A percentile compares a stretch with the other conserved stretches of the same genome.
Conservation (phyloP, 2,113 vertebrate species). For the Pimephales promelas region DNA sequence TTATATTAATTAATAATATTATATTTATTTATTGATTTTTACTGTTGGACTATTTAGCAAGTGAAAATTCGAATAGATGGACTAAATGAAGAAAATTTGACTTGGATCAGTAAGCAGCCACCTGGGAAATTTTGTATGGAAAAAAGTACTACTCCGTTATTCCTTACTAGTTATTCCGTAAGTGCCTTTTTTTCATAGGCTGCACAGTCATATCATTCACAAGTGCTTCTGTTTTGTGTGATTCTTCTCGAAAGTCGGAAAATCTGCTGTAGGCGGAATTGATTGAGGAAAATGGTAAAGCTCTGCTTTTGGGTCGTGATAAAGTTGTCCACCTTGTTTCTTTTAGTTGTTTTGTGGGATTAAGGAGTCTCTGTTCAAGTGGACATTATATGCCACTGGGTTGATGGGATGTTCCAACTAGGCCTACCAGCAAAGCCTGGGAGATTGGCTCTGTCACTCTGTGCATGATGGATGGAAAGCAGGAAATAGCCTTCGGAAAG, state of each 20-base stretch:
- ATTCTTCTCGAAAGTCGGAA: not conserved
- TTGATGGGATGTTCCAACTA: slow-evolving; percentile 27
- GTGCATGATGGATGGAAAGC: slow-evolving; percentile 50
- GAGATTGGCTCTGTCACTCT: slow-evolving; percentile 53
- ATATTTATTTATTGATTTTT: not conserved
- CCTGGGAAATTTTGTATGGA: not conserved
- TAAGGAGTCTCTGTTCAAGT: slow-evolving; percentile 23
- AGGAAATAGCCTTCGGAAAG: slow-evolving; percentile 49
- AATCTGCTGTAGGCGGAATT: not conserved
- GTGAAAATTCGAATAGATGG: not conserved
- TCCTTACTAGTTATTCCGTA: not conserved
- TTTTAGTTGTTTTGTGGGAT: not conserved
- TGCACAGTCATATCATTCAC: not conserved
- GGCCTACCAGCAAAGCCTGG: slow-evolving; percentile 28
- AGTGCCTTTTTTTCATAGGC: not conserved
- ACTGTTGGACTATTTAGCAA: not conserved
- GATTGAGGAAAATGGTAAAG: not conserved
- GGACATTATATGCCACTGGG: slow-evolving; percentile 27
- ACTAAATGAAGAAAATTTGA: not conserved
- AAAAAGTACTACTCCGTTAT: not conserved
- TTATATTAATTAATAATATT: not conserved
- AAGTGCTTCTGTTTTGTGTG: not conserved
- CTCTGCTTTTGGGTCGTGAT: not conserved
- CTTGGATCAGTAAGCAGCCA: not conserved
- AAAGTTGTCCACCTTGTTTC: slow-evolving; percentile 30